A percentile compares a stretch with the other conserved stretches of the same genome.
Conservation (phyloP, 1,140 invertebrate species). For the Himalopsyche phryganea region DNA sequence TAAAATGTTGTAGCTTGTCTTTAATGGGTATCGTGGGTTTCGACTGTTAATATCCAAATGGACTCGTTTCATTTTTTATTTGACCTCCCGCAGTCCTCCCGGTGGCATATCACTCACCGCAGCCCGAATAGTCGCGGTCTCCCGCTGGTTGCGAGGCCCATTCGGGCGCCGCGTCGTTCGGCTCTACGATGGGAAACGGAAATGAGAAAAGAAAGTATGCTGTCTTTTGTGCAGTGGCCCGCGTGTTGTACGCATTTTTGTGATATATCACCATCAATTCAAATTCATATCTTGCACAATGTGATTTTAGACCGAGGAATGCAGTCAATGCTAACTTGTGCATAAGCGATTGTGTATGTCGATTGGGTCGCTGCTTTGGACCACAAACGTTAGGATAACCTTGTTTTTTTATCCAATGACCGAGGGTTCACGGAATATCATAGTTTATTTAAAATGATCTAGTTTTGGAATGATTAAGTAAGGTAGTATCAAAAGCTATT, state of each 20-base stretch:
- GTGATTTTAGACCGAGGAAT: slow-evolving; percentile 2
- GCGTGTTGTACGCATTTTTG: slow-evolving; percentile 1
- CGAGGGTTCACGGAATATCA: too few species aligned
- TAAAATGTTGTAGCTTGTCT: too few species aligned
- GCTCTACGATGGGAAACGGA: background rate
- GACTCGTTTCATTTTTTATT: too few species aligned
- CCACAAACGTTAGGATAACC: too few species aligned
- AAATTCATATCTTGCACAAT: background rate
- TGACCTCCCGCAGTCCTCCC: background rate
- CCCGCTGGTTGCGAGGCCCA: background rate
- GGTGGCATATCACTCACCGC: background rate
- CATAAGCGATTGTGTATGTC: too few species aligned
- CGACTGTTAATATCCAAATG: too few species aligned
- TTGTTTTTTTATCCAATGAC: too few species aligned
- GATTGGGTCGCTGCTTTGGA: too few species aligned
- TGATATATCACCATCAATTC: background rate
- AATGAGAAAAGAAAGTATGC: slow-evolving; percentile 1
- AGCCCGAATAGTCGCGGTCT: background rate
- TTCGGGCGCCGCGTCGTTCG: background rate
- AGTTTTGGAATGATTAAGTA: too few species aligned
- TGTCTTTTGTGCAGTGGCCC: slow-evolving; percentile 4
- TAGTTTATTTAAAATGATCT: too few species aligned
- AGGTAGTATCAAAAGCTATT: too few species aligned
- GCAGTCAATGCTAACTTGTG: background rate
- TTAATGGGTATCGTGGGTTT: too few species aligned